phyloP scores from a whole-genome alignment of 2,797 vertebrate species.

The Enteromius unitaeniatus region DNA sequence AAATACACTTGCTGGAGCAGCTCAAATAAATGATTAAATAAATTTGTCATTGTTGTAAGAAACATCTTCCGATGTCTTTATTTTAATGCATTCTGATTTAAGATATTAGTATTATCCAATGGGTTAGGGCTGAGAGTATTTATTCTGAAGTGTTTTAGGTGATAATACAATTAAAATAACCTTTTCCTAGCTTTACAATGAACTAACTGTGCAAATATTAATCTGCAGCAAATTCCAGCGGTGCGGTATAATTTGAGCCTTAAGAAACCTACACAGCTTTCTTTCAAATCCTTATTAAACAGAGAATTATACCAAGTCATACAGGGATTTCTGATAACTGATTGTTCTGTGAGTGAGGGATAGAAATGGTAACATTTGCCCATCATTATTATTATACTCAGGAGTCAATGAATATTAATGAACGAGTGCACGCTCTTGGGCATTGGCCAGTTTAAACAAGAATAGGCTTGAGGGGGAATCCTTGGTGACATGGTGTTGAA shows the following conservation, averaged over 20 bases:
- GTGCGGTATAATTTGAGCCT: neutral
- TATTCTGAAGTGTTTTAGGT: neutral
- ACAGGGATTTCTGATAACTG: slow-evolving; percentile 20
- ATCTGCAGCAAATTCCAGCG: neutral
- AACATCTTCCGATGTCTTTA: slow-evolving; percentile 47
- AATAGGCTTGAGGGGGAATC: slow-evolving; percentile 37
- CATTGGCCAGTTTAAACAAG: slow-evolving; percentile 50
- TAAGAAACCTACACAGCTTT: slow-evolving; percentile 5
- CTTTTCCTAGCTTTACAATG: neutral
- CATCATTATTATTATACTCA: slow-evolving; percentile 45
- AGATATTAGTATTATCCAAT: no score
- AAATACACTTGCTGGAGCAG: slow-evolving; percentile 82
- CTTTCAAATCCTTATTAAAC: slow-evolving; percentile 26
- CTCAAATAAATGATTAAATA: slow-evolving; percentile 75
- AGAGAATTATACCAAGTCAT: slow-evolving; percentile 2
- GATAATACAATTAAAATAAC: neutral
- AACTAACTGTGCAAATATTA: neutral
- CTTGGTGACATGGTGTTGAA: slow-evolving; percentile 37
- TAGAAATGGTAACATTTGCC: slow-evolving; percentile 23
- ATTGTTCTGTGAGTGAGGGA: slow-evolving; percentile 14
- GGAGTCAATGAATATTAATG: slow-evolving; percentile 56
- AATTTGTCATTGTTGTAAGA: slow-evolving; percentile 77
- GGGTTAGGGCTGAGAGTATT: neutral
- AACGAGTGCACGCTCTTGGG: slow-evolving; percentile 40
- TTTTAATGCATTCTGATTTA: neutral